phyloP scores from a whole-genome alignment of 2,888 invertebrate species.

The Keiferia lycopersicella region DNA sequence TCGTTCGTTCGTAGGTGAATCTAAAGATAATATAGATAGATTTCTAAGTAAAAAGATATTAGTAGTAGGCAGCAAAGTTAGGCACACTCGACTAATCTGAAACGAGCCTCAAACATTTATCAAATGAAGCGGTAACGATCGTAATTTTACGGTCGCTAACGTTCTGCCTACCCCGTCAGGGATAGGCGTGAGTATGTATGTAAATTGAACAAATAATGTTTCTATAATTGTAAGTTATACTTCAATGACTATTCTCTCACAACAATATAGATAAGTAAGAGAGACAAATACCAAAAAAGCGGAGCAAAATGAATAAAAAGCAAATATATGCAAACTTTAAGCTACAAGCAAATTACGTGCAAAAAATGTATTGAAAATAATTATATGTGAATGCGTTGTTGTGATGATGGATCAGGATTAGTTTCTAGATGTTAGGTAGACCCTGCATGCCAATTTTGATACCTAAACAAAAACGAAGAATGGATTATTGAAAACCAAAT shows the following conservation, averaged over 20 bases:
- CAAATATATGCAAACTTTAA: background rate
- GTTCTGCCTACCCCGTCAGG: no score
- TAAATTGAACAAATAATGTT: background rate
- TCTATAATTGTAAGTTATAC: background rate
- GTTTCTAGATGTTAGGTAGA: background rate
- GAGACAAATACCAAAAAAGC: background rate
- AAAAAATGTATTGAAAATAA: background rate
- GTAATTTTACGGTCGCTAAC: no score
- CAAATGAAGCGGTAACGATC: no score
- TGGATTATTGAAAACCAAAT: background rate
- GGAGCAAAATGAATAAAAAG: background rate
- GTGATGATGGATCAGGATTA: background rate
- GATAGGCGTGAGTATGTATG: background rate
- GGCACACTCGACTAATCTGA: no score
- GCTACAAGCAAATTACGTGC: slow-evolving; percentile 10
- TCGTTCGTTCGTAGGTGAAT: no score
- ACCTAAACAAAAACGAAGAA: slow-evolving; percentile 14
- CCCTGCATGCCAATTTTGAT: no score
- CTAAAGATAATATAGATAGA: no score
- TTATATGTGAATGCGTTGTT: background rate
- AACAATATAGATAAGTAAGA: background rate
- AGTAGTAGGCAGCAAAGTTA: no score
- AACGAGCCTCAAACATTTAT: no score
- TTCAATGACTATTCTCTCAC: background rate
- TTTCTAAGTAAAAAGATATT: no score